A percentile compares a stretch with the other conserved stretches of the same genome.
These are phyloP conservation scores for Calosoma granatense DNA, from an alignment of 1,140 invertebrate species.

Conservation along the genomic window DNA sequence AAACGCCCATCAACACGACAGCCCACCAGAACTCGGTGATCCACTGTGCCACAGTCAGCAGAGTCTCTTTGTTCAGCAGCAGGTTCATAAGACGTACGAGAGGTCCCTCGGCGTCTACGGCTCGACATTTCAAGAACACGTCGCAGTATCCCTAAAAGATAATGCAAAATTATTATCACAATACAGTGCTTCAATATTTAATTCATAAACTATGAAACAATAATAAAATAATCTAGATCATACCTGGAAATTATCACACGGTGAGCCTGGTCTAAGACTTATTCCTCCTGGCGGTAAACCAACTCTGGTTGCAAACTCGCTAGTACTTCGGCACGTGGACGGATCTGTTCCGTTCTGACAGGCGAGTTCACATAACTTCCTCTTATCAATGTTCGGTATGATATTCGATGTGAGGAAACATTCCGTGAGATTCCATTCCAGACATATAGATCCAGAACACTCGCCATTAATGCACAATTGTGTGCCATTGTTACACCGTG, in stretches of 20 bases:
- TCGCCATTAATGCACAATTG: slow-evolving; percentile 89
- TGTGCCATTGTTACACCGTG: slow-evolving; percentile 73
- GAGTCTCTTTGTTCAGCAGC: slow-evolving; percentile 84
- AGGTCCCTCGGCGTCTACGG: slow-evolving; percentile 96
- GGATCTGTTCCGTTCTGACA: slow-evolving; percentile 78
- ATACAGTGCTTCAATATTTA: not conserved
- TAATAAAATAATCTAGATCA: slow-evolving; percentile 15
- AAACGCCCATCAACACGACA: slow-evolving; percentile 82
- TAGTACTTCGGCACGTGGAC: slow-evolving; percentile 75
- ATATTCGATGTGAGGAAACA: slow-evolving; percentile 88
- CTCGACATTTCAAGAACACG: slow-evolving; percentile 94
- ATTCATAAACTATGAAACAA: slow-evolving; percentile 11
- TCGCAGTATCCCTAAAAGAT: slow-evolving; percentile 85
- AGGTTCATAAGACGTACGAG: slow-evolving; percentile 93
- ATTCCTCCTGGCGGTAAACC: slow-evolving; percentile 76
- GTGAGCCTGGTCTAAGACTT: slow-evolving; percentile 83
- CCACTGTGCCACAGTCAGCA: slow-evolving; percentile 79
- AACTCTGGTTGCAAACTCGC: slow-evolving; percentile 64
- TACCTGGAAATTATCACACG: slow-evolving; percentile 96
- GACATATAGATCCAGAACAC: slow-evolving; percentile 91
- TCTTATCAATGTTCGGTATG: slow-evolving; percentile 66
- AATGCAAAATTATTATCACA: slow-evolving; percentile 13
- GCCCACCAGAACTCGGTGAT: slow-evolving; percentile 95
- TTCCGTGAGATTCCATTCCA: slow-evolving; percentile 87
- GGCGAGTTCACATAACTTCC: slow-evolving; percentile 88